Percentiles rank a stretch among this genome's conserved stretches.
These are phyloP conservation scores for Zootermopsis nevadensis DNA, from an alignment of 2,888 invertebrate genomes.

Conservation along the genomic window DNA sequence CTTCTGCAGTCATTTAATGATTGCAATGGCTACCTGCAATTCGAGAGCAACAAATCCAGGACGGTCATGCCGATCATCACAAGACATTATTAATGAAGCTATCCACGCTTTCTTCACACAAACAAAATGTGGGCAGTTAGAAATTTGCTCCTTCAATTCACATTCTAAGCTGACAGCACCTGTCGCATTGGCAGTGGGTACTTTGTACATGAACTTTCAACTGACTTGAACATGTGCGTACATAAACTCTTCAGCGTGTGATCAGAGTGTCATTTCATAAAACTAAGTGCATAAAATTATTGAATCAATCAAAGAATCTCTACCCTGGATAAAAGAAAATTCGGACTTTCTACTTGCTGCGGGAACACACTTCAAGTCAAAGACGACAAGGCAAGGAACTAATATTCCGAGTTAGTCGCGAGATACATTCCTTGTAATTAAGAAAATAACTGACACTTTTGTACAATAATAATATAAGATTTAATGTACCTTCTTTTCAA, in stretches of 20 bases:
- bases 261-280: too few relatives aligned
- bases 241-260: neutral
- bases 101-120: constrained; percentile 18
- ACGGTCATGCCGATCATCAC: neutral
- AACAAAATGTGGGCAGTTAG: neutral
- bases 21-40: constrained; percentile 26
- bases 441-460: too few relatives aligned
- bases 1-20: neutral
- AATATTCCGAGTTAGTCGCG: too few relatives aligned
- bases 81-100: neutral
- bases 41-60: constrained; percentile 2
- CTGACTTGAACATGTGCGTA: neutral
- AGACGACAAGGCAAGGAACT: too few relatives aligned
- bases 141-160: neutral
- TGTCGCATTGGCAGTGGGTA: neutral
- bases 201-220: neutral
- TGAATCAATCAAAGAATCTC: too few relatives aligned
- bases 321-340: too few relatives aligned
- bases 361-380: too few relatives aligned
- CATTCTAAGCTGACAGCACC: neutral
- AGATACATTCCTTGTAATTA: too few relatives aligned
- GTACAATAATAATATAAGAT: too few relatives aligned
- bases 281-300: too few relatives aligned
- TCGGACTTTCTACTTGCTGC: too few relatives aligned
- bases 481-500: too few relatives aligned